Evolutionary conservation across 2,888 invertebrate species (phyloP).

Genomic region (Lithophane semibrunnea): DNA sequence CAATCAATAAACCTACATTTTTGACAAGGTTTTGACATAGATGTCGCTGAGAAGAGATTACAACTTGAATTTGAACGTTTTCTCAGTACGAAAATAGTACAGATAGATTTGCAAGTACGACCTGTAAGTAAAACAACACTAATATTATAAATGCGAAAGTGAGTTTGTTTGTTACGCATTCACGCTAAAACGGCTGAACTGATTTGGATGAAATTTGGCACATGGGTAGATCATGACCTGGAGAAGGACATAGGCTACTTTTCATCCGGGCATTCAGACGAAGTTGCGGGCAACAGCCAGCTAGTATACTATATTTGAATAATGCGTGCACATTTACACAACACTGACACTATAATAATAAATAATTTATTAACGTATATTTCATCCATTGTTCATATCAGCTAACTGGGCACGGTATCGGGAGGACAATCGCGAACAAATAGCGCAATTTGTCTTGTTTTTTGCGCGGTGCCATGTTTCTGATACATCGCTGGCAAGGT

Average conservation of each 20-base stretch:
- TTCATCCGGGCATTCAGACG: no score
- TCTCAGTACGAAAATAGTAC: background rate
- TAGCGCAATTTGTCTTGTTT: conserved; percentile 86
- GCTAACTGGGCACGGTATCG: conserved; percentile 80
- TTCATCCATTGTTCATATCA: conserved; percentile 79
- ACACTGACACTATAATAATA: conserved; percentile 23
- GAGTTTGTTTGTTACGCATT: no score
- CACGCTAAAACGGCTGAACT: no score
- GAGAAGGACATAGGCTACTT: no score
- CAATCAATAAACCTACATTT: background rate
- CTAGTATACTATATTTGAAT: background rate
- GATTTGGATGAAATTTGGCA: no score
- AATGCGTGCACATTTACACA: background rate
- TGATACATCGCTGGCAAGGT: conserved; percentile 63
- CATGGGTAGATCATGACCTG: no score
- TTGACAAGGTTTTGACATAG: background rate
- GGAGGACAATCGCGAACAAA: conserved; percentile 82
- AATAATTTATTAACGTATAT: conserved; percentile 64
- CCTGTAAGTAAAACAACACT: background rate
- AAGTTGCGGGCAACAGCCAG: no score
- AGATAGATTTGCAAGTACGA: background rate
- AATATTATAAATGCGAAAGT: no score
- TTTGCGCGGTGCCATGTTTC: conserved; percentile 69
- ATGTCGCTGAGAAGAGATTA: background rate
- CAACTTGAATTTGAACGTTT: background rate